Percentiles rank a stretch among this genome's conserved stretches.
phyloP scores from a whole-genome alignment of 1,140 invertebrate genomes.

The Zaprionus taronus region DNA sequence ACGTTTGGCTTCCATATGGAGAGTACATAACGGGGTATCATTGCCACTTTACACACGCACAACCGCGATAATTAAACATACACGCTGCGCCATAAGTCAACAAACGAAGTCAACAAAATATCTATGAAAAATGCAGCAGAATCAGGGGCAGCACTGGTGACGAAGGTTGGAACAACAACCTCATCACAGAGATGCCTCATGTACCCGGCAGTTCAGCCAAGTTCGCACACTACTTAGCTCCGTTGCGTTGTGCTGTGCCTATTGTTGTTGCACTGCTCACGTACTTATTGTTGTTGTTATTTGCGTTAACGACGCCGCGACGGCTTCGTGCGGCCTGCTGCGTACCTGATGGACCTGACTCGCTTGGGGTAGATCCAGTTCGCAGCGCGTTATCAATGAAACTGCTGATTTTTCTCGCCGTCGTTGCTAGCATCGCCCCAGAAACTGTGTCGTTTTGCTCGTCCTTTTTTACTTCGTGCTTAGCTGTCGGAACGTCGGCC shows the following conservation, averaged over 20 bases:
- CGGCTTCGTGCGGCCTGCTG: constrained; percentile 40
- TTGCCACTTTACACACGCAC: constrained; percentile 5
- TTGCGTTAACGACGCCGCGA: constrained; percentile 32
- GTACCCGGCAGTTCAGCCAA: constrained; percentile 7
- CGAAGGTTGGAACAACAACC: constrained; percentile 3
- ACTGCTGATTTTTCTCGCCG: constrained; percentile 76
- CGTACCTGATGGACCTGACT: constrained; percentile 24
- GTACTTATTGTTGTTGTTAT: constrained; percentile 30
- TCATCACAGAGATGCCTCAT: constrained; percentile 16
- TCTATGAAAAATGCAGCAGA: constrained; percentile 48
- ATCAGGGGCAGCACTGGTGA: constrained; percentile 3
- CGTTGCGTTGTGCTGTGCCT: not conserved
- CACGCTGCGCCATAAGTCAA: not conserved
- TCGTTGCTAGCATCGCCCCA: constrained; percentile 75
- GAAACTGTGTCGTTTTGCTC: constrained; percentile 41
- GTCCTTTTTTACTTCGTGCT: constrained; percentile 17
- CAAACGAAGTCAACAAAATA: constrained; percentile 19
- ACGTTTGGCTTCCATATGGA: not conserved
- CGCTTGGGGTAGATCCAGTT: constrained; percentile 63
- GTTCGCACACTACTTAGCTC: not conserved
- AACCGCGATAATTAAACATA: constrained; percentile 6
- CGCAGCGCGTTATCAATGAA: constrained; percentile 79
- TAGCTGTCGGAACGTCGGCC: constrained; percentile 24
- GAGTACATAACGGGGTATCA: not conserved
- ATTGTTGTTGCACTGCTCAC: not conserved